Evolutionary conservation across 2,888 invertebrate species (phyloP), one percentile per base, ranked within the genome.

Genomic region (Himalopsyche japonica): DNA sequence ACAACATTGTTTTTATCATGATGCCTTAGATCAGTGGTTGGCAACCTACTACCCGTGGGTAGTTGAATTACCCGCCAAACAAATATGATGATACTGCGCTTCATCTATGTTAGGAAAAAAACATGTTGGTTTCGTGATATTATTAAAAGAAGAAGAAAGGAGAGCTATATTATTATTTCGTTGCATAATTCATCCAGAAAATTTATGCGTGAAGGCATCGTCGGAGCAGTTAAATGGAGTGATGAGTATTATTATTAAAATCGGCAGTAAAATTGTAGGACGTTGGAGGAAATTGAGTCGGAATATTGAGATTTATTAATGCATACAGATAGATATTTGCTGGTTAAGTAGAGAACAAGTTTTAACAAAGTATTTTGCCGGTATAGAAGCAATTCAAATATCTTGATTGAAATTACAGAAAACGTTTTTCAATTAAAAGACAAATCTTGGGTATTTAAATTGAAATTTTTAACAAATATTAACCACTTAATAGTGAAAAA

Each of bases 321-420:
- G 79, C 79, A 79, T 79, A 43, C 79, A 37, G 79, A 79, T 47
- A 37, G 79, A 79, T 47, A 79, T 79, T 79, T 47, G 43, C 47
- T 47, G 79, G 15, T 47, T 34, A 79, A 37, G 43, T 8, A 79
- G 79, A 37, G 8, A 47, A 12, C 34, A 43, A 32, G 3, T 32
- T 32, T 6, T 32, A 32, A 32, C 3, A 4, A 79, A 47, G 79
- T 79, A 43, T 43, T 79, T 79, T 43, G 18, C 47, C 43, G 10
- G 79, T 79, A 18, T 43, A 43, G 47, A 79, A 37, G 43, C 47
- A 79, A 79, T 43, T 79, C 79, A 79, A 37, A 43, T 78, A 78
- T 34, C 34, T 32, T 78, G 37, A 78, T 48, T 48, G 48, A 48
- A 48, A n/a, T 48, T 48, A 4, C 3, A 48, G 12, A 4, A 48